Conservation (phyloP, 2,888 invertebrate species). For the Epistrophe eligans region DNA sequence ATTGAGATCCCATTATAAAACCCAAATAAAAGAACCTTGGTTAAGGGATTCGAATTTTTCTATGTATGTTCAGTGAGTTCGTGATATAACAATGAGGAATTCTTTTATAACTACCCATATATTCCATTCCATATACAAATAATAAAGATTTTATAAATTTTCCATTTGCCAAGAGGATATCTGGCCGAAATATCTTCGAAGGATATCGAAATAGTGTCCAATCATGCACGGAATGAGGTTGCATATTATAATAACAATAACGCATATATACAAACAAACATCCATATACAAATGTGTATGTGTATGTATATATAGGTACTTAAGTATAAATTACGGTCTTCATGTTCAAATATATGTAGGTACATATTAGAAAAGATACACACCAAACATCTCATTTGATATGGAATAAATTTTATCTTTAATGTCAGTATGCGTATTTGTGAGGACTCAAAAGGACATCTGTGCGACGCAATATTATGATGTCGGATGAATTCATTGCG, state of each 20-base stretch:
- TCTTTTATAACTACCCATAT: not conserved
- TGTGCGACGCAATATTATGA: conserved; percentile 66
- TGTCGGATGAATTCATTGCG: conserved; percentile 68
- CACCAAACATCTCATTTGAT: conserved; percentile 62
- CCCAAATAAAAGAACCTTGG: conserved; percentile 25
- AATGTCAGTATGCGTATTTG: conserved; percentile 35
- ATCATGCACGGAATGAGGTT: conserved; percentile 63
- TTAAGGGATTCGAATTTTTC: conserved; percentile 26
- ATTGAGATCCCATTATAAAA: conserved; percentile 60
- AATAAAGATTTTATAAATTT: conserved; percentile 21
- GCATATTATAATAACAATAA: conserved; percentile 61
- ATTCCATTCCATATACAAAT: not conserved
- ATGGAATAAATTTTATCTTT: conserved; percentile 64
- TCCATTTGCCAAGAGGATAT: conserved; percentile 36
- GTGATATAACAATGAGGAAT: not conserved
- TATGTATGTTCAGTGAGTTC: conserved; percentile 36
- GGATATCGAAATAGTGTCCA: conserved; percentile 62
- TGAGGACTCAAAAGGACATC: conserved; percentile 57
- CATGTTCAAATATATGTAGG: not conserved
- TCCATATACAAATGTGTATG: too few relatives aligned
- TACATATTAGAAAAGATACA: conserved; percentile 29
- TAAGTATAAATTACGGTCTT: conserved; percentile 28
- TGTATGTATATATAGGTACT: conserved; percentile 3
- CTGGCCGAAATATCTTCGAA: conserved; percentile 42
- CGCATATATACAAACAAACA: not conserved